Evolutionary conservation across 2,113 vertebrate species (phyloP), one percentile per base, ranked within the genome.

Genomic region (Dasyornis broadbenti): DNA sequence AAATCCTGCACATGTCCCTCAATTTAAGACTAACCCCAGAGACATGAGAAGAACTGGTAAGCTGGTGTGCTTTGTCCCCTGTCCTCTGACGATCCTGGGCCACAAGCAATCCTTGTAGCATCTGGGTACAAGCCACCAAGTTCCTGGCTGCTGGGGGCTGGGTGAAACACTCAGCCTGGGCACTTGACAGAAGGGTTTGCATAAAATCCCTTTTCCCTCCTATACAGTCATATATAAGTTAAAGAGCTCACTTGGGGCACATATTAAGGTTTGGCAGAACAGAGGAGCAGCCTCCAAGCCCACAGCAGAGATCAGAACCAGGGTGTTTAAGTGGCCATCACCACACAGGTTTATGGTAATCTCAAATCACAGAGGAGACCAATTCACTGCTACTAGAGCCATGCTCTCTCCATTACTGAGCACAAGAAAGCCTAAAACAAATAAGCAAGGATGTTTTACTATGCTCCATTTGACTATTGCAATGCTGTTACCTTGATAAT

Each of bases 401-500:
- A 66, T 35, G 20, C 3, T 7, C 6, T 44, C 33, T 68, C n/a
- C 17, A 8, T 47, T 92, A 79, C 24, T 71, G 14, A 88, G 21
- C 17, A 44, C 14, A 87, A 39, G 73, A 75, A 68, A 71, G 2
- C 27, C 70, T 59, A 28, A 39, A 83, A 89, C 42, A 5, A 86
- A 66, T 8, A 39, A 16, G 5, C 15, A 78, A 66, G 26, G 11
- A 26, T 73, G 18, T 77, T 89, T 92, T 78, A 39, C 45, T 37
- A 42, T 0, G 0, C 33, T 66, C 22, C 1, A 2, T 81, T 63
- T 81, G 54, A 50, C 52, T 7, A 7, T 19, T 50, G 8, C 33
- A 68, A 44, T 1, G 5, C 47, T 82, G 47, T 87, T 86, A 52
- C 30, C 33, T 59, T 63, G 64, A 59, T 63, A 89, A 78, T 66